Evolutionary conservation across 2,888 invertebrate species (phyloP).

Genomic region (Lithosia quadra): DNA sequence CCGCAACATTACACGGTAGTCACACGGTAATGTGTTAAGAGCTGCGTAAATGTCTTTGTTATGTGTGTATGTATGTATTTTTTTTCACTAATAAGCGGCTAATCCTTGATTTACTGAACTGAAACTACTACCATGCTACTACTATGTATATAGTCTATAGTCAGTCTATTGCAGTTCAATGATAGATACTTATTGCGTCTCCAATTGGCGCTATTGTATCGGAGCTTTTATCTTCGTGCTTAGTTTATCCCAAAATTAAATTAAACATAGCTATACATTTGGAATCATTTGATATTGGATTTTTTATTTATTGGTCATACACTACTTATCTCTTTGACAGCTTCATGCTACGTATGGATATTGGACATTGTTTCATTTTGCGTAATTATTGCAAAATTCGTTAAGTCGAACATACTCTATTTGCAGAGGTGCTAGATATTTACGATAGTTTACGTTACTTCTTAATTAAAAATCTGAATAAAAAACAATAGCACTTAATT

Average conservation of each 20-base stretch:
- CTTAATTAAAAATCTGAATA: slow-evolving; percentile 1
- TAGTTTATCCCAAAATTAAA: not conserved
- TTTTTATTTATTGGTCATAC: no score
- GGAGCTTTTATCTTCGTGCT: not conserved
- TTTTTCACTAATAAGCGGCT: not conserved
- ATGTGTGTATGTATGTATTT: not conserved
- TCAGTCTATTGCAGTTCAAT: not conserved
- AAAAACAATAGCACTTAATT: not conserved
- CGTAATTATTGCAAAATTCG: not conserved
- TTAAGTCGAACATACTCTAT: not conserved
- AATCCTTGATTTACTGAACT: not conserved
- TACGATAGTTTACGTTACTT: not conserved
- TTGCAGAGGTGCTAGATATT: not conserved
- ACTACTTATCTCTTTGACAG: no score
- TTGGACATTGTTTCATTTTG: not conserved
- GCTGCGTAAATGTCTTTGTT: not conserved
- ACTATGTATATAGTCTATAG: not conserved
- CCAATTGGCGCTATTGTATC: not conserved
- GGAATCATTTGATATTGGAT: no score
- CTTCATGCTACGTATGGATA: no score
- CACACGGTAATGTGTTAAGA: slow-evolving; percentile 9
- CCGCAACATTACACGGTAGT: slow-evolving; percentile 12
- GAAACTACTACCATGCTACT: no score
- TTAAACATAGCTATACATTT: no score
- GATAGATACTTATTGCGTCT: not conserved